These are phyloP conservation scores for Crematogaster levior DNA, from an alignment of 2,888 invertebrate species.

Conservation along the genomic window DNA sequence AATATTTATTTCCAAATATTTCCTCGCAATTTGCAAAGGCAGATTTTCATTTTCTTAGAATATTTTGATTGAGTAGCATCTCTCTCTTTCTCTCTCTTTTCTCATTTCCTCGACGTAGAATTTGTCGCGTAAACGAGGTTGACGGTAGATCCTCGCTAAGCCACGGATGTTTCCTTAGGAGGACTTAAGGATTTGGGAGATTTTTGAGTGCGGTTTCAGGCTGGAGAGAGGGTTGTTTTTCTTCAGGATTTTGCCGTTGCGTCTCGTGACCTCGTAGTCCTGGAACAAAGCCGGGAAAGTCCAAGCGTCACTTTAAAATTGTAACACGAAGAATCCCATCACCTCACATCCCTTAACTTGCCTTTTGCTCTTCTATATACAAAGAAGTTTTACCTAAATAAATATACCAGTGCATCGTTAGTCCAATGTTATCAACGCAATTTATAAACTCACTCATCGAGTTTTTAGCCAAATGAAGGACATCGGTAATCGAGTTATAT, in stretches of 20 bases:
- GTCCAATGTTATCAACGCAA: background rate
- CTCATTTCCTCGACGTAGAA: constrained; percentile 30
- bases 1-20: background rate
- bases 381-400: background rate
- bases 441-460: background rate
- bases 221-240: constrained; percentile 35
- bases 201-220: constrained; percentile 50
- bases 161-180: constrained; percentile 48
- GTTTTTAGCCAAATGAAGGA: background rate
- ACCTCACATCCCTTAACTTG: background rate
- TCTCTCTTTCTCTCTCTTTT: constrained; percentile 4
- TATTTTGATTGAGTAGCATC: constrained; percentile 32
- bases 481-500: constrained; percentile 25
- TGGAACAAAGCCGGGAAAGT: constrained; percentile 28
- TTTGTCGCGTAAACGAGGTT: constrained; percentile 36
- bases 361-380: background rate
- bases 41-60: background rate
- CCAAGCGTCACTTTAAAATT: constrained; percentile 36
- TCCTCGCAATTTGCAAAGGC: background rate
- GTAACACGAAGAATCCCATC: constrained; percentile 30
- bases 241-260: constrained; percentile 49
- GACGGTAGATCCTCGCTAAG: constrained; percentile 45
- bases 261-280: constrained; percentile 38
- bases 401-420: background rate
- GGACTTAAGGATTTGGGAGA: constrained; percentile 51